A percentile compares a stretch with the other conserved stretches of the same genome.
phyloP scores from a whole-genome alignment of 2,113 vertebrate species.

The Ailurus styani region DNA sequence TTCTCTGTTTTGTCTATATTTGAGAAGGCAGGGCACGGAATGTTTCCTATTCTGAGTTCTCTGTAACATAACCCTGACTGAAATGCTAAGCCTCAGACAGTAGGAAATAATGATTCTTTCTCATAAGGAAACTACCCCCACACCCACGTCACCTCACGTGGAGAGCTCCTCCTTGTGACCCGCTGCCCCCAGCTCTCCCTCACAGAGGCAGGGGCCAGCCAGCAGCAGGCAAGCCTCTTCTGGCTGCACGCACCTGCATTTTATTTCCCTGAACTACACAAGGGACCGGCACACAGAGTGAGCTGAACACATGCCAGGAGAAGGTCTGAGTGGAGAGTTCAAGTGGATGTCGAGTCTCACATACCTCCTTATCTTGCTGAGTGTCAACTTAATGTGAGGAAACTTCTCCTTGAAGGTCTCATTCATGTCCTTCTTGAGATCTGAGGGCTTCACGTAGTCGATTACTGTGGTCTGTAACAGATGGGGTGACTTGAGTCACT shows the following conservation, averaged over 20 bases:
- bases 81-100: not conserved
- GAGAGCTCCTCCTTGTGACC: not conserved
- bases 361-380: constrained; percentile 98
- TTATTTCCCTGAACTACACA: not conserved
- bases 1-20: not conserved
- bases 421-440: constrained; percentile 99
- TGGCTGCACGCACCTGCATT: not conserved
- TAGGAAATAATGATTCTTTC: not conserved
- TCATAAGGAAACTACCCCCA: not conserved
- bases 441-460: constrained; percentile 98
- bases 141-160: not conserved
- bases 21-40: not conserved
- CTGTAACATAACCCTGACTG: not conserved
- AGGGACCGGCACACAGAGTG: fast-evolving
- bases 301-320: not conserved
- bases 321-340: not conserved
- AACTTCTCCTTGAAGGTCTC: constrained; percentile 99
- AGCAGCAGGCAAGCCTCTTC: fast-evolving
- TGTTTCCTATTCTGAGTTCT: not conserved
- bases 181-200: not conserved
- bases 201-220: fast-evolving
- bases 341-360: fast-evolving
- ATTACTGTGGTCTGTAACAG: constrained; percentile 95
- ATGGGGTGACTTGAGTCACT: not conserved
- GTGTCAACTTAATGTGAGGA: constrained; percentile 95